Evolutionary conservation across 1,140 invertebrate genomes (phyloP).

Genomic region (Macrotrachela quadricornifera): DNA sequence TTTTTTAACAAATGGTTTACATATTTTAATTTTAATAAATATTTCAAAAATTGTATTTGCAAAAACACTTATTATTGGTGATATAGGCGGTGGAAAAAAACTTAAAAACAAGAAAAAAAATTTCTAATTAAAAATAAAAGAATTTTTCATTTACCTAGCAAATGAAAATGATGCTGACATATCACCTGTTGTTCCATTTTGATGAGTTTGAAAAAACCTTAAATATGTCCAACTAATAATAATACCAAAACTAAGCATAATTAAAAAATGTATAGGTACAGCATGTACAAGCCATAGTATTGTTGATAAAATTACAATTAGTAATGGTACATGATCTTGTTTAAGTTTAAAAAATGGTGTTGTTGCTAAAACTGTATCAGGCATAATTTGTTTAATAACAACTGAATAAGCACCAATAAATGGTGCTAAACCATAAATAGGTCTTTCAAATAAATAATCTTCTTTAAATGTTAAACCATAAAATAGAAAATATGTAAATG

Average conservation of each 20-base stretch:
- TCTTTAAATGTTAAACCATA: constrained; percentile 66
- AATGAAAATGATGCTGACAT: constrained; percentile 88
- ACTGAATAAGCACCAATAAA: constrained; percentile 48
- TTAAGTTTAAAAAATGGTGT: constrained; percentile 67
- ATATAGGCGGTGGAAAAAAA: constrained; percentile 80
- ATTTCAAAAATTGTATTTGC: constrained; percentile 61
- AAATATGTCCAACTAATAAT: constrained; percentile 78
- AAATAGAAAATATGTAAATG: constrained; percentile 60
- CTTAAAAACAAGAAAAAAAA: constrained; percentile 35
- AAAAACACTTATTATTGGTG: constrained; percentile 63
- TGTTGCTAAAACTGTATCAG: constrained; percentile 63
- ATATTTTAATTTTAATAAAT: constrained; percentile 56
- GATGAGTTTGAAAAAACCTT: constrained; percentile 79
- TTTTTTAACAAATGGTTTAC: constrained; percentile 23
- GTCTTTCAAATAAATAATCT: constrained; percentile 61
- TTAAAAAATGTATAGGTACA: constrained; percentile 70
- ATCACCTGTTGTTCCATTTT: constrained; percentile 70
- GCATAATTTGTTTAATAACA: constrained; percentile 89
- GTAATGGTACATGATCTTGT: constrained; percentile 60
- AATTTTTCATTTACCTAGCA: constrained; percentile 32
- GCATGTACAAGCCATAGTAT: constrained; percentile 54
- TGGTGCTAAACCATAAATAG: constrained; percentile 54
- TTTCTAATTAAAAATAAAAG: background rate
- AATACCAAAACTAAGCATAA: constrained; percentile 78
- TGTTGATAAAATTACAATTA: constrained; percentile 48